Conservation (phyloP, 1,140 invertebrate genomes). For the Drosophila sulfurigaster region DNA sequence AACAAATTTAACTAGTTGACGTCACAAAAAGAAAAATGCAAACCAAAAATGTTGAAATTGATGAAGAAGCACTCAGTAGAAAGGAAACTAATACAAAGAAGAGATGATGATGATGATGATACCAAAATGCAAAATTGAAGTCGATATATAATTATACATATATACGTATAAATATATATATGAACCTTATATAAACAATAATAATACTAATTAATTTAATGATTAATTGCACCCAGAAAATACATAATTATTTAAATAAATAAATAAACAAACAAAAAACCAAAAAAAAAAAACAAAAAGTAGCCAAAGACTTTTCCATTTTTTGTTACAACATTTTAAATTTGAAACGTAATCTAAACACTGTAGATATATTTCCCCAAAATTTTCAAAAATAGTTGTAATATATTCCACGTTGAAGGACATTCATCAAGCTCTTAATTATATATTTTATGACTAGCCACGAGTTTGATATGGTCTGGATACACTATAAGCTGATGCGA, state of each 20-base stretch:
- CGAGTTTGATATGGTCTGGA: slow-evolving; percentile 50
- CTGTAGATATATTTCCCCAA: neutral
- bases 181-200: slow-evolving; percentile 83
- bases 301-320: neutral
- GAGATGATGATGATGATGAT: slow-evolving; percentile 22
- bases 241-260: slow-evolving; percentile 85
- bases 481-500: slow-evolving; percentile 17
- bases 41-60: slow-evolving; percentile 6
- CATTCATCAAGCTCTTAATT: neutral
- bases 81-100: slow-evolving; percentile 5
- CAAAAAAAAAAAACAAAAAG: slow-evolving; percentile 37
- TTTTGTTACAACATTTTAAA: neutral
- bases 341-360: slow-evolving; percentile 1
- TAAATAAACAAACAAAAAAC: slow-evolving; percentile 72
- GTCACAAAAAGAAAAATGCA: slow-evolving; percentile 25
- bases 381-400: slow-evolving; percentile 29
- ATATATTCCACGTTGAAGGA: neutral
- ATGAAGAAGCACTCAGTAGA: slow-evolving; percentile 34
- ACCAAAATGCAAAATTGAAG: slow-evolving; percentile 33
- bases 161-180: slow-evolving; percentile 67
- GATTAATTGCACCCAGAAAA: slow-evolving; percentile 84
- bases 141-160: slow-evolving; percentile 52
- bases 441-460: slow-evolving; percentile 37
- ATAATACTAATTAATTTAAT: slow-evolving; percentile 84
- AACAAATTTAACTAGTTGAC: slow-evolving; percentile 40